These are phyloP conservation scores for Apteryx mantelli DNA, from an alignment of 2,113 vertebrate genomes.

Conservation along the genomic window DNA sequence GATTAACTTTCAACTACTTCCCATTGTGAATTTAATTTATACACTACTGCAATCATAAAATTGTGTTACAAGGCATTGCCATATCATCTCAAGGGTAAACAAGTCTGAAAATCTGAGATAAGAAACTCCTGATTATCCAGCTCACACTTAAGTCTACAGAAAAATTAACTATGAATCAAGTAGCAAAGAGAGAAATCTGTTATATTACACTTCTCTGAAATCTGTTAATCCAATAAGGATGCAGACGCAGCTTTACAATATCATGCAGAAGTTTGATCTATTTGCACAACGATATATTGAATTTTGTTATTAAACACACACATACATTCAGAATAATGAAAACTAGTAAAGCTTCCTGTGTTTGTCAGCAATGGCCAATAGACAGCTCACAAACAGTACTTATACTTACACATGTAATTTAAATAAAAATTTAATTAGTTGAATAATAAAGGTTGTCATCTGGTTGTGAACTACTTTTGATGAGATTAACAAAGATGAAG, in stretches of 20 bases:
- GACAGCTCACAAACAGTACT: neutral
- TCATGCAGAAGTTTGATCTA: neutral
- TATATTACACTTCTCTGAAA: neutral
- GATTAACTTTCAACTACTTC: constrained; percentile 17
- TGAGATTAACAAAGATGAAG: neutral
- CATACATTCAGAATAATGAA: neutral
- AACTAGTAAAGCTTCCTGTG: neutral
- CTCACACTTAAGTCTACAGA: neutral
- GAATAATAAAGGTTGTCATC: neutral
- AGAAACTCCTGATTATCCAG: neutral
- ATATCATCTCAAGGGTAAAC: constrained; percentile 22
- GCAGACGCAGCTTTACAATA: neutral
- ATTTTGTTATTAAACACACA: neutral
- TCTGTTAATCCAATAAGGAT: neutral
- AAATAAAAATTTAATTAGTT: neutral
- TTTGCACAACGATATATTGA: neutral
- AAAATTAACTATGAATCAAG: neutral
- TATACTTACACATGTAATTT: neutral
- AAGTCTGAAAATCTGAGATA: constrained; percentile 33
- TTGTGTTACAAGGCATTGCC: neutral
- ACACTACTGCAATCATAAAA: constrained; percentile 15
- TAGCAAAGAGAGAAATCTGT: neutral
- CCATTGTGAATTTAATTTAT: constrained; percentile 27
- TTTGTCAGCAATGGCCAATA: neutral
- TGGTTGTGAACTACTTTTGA: neutral